These are phyloP conservation scores for Hemicrepidius hirtus DNA, from an alignment of 2,888 invertebrate genomes.

Conservation along the genomic window DNA sequence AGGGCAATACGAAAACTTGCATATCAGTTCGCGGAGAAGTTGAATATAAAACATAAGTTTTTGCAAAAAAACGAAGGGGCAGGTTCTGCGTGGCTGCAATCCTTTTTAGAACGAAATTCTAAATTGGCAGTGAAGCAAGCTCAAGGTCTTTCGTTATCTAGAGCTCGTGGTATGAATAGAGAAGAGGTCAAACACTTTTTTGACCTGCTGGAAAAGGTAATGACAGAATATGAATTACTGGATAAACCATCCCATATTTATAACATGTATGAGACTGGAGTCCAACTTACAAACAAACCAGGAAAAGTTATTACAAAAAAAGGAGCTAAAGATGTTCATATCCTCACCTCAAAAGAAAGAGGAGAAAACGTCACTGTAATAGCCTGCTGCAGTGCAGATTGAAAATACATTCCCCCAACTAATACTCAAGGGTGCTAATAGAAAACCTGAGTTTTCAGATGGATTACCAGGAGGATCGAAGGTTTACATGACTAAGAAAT, in stretches of 20 bases:
- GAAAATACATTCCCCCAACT: conserved; percentile 34
- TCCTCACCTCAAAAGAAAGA: conserved; percentile 35
- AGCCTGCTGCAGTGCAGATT: conserved; percentile 40
- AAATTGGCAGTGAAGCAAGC: conserved; percentile 33
- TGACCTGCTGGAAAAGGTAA: conserved; percentile 40
- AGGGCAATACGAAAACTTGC: conserved; percentile 28
- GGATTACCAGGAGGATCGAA: conserved; percentile 46
- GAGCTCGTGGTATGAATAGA: too few species aligned
- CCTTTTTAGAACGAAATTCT: conserved; percentile 35
- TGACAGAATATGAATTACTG: conserved; percentile 18
- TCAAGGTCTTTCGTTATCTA: conserved; percentile 25
- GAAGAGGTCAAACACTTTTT: conserved; percentile 33
- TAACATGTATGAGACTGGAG: conserved; percentile 45
- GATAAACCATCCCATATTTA: conserved; percentile 37
- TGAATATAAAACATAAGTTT: conserved; percentile 32
- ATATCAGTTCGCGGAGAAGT: conserved; percentile 38
- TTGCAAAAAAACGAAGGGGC: conserved; percentile 16
- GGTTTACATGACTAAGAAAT: conserved; percentile 47
- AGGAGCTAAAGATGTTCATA: conserved; percentile 43
- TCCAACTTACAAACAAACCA: conserved; percentile 33
- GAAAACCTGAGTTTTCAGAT: too few species aligned
- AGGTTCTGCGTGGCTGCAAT: conserved; percentile 22
- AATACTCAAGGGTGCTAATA: conserved; percentile 35
- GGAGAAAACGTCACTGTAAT: conserved; percentile 44
- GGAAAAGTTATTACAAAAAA: conserved; percentile 34